Evolutionary conservation across 2,888 invertebrate species (phyloP).

Genomic region (Harpagoxenus sublaevis): DNA sequence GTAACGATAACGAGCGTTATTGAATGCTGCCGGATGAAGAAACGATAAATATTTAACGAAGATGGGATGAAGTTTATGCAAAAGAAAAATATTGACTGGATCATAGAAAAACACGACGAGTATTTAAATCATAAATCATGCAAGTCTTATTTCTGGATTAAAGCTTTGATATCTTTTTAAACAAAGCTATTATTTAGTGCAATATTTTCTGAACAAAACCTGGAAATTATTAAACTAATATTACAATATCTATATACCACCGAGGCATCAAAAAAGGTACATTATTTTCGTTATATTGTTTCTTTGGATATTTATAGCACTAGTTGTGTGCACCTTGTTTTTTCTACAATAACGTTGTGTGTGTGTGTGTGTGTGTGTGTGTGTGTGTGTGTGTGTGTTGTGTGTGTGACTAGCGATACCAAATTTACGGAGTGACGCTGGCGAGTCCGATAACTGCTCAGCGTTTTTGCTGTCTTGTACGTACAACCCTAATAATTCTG

Average conservation of each 20-base stretch:
- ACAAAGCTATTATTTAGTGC: background rate
- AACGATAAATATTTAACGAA: conserved; percentile 10
- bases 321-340: background rate
- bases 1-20: background rate
- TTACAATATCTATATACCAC: background rate
- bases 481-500: conserved; percentile 27
- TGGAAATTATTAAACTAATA: background rate
- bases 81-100: background rate
- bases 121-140: background rate
- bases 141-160: background rate
- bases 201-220: conserved; percentile 11
- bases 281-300: background rate
- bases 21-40: background rate
- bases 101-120: background rate
- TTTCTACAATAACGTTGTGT: conserved; percentile 36
- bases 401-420: background rate
- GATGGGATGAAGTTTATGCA: background rate
- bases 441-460: conserved; percentile 22
- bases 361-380: background rate
- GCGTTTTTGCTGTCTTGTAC: conserved; percentile 20
- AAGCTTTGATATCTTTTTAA: background rate
- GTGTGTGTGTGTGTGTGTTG: too few relatives aligned
- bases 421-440: conserved; percentile 30
- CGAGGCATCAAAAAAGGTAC: background rate
- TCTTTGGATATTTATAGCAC: background rate